Base-by-base conservation (phyloP, 2,888 invertebrate species). In the Nesidiocoris tenuis region DNA sequence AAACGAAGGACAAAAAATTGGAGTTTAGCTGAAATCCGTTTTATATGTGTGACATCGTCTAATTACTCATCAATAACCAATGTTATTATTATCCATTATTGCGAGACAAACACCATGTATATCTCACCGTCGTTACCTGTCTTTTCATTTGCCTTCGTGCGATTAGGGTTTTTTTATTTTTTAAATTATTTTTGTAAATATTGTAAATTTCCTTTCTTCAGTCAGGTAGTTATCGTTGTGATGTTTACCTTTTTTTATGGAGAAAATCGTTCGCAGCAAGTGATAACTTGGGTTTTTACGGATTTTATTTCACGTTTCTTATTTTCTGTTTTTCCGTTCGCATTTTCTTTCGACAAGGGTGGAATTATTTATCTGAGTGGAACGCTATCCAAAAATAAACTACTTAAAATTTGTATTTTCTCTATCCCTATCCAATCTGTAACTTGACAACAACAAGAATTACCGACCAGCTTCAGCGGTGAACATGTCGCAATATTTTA, bases 161-260 rank as follows among this genome's bases (percentile, higher is more conserved):
- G 3, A 12, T 39, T 39, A 39, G 39, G n/a, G 61, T 59, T 25
- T 75, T 77, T 74, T 77, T 77, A 61, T 67, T 71, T 72, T 76
- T 75, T 78, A 78, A 78, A 78, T 78, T 78, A 78, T 78, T 75
- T 39, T 77, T 76, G 77, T 78, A 77, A 68, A 78, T 78, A 78
- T 72, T 77, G 75, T 78, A 75, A 70, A 78, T 77, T 68, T 75
- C 54, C 21, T 77, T 57, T 77, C 65, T 63, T 75, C 39, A 39
- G 39, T 39, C 39, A 64, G 65, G 63, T 76, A 78, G 72, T 77
- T 75, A 77, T 75, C 76, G 77, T 78, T 77, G 68, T 78, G 77
- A 77, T 77, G 75, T 77, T 77, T 77, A 74, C n/a, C 5, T 65
- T 78, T 77, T 57, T 65, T 77, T 75, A 77, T 67, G 66, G 66